Percentiles rank a stretch among this genome's conserved stretches.
Evolutionary conservation across 2,797 vertebrate genomes (phyloP).

Genomic region (Bradypodion ventrale): DNA sequence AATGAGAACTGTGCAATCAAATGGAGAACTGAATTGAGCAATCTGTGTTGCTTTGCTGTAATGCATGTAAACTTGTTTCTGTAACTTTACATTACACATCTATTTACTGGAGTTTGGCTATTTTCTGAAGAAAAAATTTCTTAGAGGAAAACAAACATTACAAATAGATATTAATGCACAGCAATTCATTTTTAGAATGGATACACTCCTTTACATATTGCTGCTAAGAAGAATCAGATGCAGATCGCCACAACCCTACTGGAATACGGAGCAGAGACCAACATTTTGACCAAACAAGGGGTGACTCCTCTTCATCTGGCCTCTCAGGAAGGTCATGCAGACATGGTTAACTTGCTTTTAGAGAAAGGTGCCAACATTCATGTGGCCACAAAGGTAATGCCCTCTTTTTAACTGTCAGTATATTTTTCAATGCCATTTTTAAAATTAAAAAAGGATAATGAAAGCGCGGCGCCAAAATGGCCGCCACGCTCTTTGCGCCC

Average conservation of each 20-base stretch:
- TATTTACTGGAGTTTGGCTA: no score
- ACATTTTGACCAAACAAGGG: slow-evolving; percentile 92
- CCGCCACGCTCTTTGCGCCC: no score
- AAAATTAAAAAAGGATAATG: background rate
- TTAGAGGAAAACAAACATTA: background rate
- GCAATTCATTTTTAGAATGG: slow-evolving; percentile 83
- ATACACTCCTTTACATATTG: slow-evolving; percentile 97
- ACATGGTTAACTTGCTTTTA: slow-evolving; percentile 89
- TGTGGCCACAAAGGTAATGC: slow-evolving; percentile 87
- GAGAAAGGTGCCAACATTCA: slow-evolving; percentile 88
- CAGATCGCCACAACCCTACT: slow-evolving; percentile 91
- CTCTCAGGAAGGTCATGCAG: slow-evolving; percentile 91
- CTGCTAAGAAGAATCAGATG: slow-evolving; percentile 98
- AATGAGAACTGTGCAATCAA: no score
- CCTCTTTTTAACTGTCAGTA: accelerated
- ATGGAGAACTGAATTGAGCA: no score
- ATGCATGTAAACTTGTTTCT: no score
- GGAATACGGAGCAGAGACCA: slow-evolving; percentile 89
- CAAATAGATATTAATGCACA: slow-evolving; percentile 14
- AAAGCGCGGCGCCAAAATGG: no score
- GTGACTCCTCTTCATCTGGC: slow-evolving; percentile 94
- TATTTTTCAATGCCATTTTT: background rate
- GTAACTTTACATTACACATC: no score
- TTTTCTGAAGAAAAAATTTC: background rate
- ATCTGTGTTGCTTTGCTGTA: no score